These are phyloP conservation scores for Nerophis ophidion DNA, from an alignment of 2,113 vertebrate species.

Conservation along the genomic window DNA sequence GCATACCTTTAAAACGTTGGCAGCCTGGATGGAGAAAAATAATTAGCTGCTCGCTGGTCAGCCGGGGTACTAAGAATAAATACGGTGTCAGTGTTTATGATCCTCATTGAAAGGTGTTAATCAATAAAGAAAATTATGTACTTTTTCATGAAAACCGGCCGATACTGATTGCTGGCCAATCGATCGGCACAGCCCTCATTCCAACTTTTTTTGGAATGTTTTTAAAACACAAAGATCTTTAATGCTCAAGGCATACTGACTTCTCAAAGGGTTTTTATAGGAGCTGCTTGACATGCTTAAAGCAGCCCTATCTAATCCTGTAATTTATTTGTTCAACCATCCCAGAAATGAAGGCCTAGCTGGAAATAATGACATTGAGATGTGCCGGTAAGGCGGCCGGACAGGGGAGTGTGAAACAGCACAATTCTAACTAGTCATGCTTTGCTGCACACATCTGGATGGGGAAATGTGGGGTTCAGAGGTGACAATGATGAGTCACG, in stretches of 20 bases:
- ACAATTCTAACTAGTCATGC: conserved; percentile 76
- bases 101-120: too few relatives aligned
- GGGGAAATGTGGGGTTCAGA: conserved; percentile 82
- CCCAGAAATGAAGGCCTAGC: conserved; percentile 93
- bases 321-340: conserved; percentile 97
- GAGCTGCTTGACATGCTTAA: conserved; percentile 64
- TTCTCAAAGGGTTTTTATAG: conserved; percentile 19
- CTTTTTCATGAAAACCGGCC: too few relatives aligned
- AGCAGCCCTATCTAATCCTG: conserved; percentile 83
- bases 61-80: too few relatives aligned
- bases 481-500: conserved; percentile 72
- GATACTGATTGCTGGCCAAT: too few relatives aligned
- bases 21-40: too few relatives aligned
- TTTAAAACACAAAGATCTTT: conserved; percentile 36
- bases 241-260: conserved; percentile 3
- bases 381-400: conserved; percentile 82
- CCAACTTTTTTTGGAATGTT: conserved; percentile 22
- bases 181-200: conserved; percentile 1
- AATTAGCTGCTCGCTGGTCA: too few relatives aligned
- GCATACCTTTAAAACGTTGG: too few relatives aligned
- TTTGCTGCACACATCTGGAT: conserved; percentile 90
- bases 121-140: too few relatives aligned
- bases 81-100: too few relatives aligned
- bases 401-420: conserved; percentile 89
- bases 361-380: conserved; percentile 93